phyloP scores from a whole-genome alignment of 1,140 invertebrate genomes.

The Drosophila elegans region DNA sequence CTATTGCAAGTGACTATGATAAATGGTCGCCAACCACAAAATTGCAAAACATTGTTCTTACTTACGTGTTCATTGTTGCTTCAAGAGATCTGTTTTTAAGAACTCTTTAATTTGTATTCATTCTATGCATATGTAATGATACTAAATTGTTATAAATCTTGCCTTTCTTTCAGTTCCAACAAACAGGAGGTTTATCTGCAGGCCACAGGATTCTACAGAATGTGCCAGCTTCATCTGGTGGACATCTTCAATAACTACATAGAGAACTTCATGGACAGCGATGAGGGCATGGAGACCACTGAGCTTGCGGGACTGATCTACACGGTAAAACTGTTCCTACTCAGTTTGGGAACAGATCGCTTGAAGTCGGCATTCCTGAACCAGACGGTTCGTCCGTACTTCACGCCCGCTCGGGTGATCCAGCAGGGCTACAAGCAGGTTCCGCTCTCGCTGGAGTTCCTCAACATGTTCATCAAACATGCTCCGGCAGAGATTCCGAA shows the following conservation, averaged over 20 bases:
- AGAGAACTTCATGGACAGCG: constrained; percentile 30
- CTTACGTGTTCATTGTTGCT: too few relatives aligned
- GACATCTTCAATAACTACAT: constrained; percentile 81
- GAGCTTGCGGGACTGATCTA: constrained; percentile 75
- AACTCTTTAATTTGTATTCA: too few relatives aligned
- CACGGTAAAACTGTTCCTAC: constrained; percentile 73
- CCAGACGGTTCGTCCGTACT: constrained; percentile 69
- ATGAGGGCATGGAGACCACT: constrained; percentile 32
- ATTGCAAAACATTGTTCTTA: too few relatives aligned
- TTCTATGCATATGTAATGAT: too few relatives aligned
- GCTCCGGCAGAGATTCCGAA: constrained; percentile 67
- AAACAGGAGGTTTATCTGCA: constrained; percentile 80
- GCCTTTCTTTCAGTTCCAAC: constrained; percentile 44
- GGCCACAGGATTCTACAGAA: constrained; percentile 81
- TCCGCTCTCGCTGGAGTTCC: constrained; percentile 73
- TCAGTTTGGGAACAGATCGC: constrained; percentile 73
- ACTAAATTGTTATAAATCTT: background rate
- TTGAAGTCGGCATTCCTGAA: constrained; percentile 69
- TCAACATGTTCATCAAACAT: constrained; percentile 81
- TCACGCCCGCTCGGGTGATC: constrained; percentile 64
- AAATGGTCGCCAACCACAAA: too few relatives aligned
- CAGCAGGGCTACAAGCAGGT: constrained; percentile 76
- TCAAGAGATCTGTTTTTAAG: too few relatives aligned
- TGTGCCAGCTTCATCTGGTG: constrained; percentile 76
- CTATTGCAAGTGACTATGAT: too few relatives aligned